A percentile compares a stretch with the other conserved stretches of the same genome.
Conservation (phyloP, 2,888 invertebrate species). For the Mythimna pallens region DNA sequence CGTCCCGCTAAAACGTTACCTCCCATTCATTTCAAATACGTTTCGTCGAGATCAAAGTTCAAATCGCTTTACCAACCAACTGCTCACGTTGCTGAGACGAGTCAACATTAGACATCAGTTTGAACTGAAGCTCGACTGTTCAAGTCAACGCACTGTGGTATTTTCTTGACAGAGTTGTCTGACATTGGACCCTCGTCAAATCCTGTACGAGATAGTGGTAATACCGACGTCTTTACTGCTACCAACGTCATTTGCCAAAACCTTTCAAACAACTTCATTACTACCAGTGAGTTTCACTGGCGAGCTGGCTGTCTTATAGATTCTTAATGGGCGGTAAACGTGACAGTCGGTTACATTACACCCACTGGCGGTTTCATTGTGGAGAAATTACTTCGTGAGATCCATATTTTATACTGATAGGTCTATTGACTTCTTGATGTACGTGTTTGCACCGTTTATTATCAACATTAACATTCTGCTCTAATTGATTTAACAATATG, state of each 20-base stretch:
- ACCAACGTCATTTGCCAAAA: conserved; percentile 68
- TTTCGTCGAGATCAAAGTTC: conserved; percentile 69
- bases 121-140: conserved; percentile 47
- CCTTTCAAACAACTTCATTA: conserved; percentile 61
- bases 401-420: conserved; percentile 61
- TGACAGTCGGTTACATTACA: conserved; percentile 58
- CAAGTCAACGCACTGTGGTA: conserved; percentile 76
- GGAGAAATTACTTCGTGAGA: conserved; percentile 56
- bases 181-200: conserved; percentile 74
- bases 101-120: conserved; percentile 60
- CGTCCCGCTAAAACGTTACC: conserved; percentile 49
- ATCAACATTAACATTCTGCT: conserved; percentile 33
- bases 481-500: conserved; percentile 39
- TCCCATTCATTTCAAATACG: conserved; percentile 65
- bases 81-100: conserved; percentile 56
- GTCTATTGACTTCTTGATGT: conserved; percentile 50
- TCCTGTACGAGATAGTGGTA: conserved; percentile 68
- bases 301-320: conserved; percentile 58
- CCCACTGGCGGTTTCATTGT: conserved; percentile 52
- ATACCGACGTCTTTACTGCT: conserved; percentile 85
- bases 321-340: conserved; percentile 63
- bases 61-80: conserved; percentile 63
- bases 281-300: conserved; percentile 54
- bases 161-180: conserved; percentile 67
- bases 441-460: conserved; percentile 42